These are phyloP conservation scores for Triplophysa tibetana DNA, from an alignment of 2,113 vertebrate genomes.

Conservation along the genomic window DNA sequence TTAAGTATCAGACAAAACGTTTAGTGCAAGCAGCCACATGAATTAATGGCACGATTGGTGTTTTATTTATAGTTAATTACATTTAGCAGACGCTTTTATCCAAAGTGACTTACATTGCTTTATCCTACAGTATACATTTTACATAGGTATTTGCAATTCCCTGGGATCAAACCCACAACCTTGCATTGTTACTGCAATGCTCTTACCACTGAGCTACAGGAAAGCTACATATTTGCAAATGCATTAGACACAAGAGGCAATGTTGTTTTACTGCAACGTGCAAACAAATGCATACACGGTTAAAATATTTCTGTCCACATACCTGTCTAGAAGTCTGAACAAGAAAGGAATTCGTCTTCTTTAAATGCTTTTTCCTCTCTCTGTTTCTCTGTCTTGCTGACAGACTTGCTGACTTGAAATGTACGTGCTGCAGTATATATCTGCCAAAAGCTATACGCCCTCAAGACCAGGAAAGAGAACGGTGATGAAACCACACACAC, in stretches of 20 bases:
- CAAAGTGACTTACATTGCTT: too few relatives aligned
- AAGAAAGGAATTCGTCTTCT: conserved; percentile 4
- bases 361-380: background rate
- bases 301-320: background rate
- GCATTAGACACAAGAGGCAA: background rate
- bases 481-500: background rate
- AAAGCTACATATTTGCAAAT: conserved; percentile 9
- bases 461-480: background rate
- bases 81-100: too few relatives aligned
- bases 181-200: too few relatives aligned
- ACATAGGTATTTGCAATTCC: too few relatives aligned
- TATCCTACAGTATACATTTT: too few relatives aligned
- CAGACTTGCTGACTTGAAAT: background rate
- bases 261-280: background rate
- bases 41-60: background rate
- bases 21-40: background rate
- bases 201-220: too few relatives aligned
- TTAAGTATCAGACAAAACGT: background rate
- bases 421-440: background rate
- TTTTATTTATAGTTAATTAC: background rate
- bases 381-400: background rate
- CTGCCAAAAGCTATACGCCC: conserved; percentile 1
- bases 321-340: conserved; percentile 7
- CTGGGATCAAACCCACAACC: too few relatives aligned
- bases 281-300: background rate